These are phyloP conservation scores for Ageneiosus marmoratus DNA, from an alignment of 2,113 vertebrate species.

Conservation along the genomic window DNA sequence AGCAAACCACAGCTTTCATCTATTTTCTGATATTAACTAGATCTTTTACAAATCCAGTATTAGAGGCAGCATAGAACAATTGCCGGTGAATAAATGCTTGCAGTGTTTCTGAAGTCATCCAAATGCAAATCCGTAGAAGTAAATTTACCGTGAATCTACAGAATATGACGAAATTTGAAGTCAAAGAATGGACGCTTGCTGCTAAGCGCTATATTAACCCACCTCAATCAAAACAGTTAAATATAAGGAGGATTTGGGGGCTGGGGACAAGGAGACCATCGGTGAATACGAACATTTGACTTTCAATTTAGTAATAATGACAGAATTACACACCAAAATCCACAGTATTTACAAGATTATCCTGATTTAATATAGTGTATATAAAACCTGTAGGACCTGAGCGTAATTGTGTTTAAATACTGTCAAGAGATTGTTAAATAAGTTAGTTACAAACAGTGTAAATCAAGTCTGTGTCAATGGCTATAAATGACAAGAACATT, in stretches of 20 bases:
- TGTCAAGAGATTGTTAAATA: not conserved
- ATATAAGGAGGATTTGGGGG: not conserved
- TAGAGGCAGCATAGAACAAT: not conserved
- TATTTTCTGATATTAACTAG: not conserved
- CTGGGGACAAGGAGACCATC: not conserved
- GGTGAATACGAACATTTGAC: not conserved
- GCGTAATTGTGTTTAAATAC: not conserved
- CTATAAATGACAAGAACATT: not conserved
- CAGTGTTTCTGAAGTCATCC: not conserved
- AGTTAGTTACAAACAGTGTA: not conserved
- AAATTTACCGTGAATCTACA: not conserved
- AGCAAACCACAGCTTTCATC: not conserved
- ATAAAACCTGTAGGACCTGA: not conserved
- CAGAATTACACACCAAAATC: not conserved
- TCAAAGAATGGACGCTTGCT: not conserved
- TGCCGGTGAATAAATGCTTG: not conserved
- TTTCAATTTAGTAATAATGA: not conserved
- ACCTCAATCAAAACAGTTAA: not conserved
- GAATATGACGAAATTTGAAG: not conserved
- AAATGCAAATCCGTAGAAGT: not conserved
- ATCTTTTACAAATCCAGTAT: not conserved
- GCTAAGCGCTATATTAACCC: slow-evolving; percentile 1
- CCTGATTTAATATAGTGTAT: too few relatives aligned
- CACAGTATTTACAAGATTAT: too few relatives aligned
- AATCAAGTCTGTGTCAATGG: not conserved